Percentiles rank a stretch among this genome's conserved stretches.
Evolutionary conservation across 2,797 vertebrate species (phyloP).

Genomic region (Acanthurus lineatus): DNA sequence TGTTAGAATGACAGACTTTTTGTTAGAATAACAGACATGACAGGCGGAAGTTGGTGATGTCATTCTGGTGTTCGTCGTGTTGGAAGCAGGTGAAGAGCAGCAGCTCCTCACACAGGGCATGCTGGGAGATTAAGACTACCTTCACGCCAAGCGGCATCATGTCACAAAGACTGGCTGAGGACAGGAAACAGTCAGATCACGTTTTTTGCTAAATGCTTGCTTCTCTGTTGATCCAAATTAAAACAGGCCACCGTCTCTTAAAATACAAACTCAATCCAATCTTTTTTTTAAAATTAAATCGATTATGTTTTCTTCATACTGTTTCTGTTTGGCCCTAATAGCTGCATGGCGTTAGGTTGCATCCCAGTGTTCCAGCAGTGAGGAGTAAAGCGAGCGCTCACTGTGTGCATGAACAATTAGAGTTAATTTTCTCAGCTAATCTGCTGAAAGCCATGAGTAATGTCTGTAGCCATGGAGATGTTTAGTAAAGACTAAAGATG

Average conservation of each 20-base stretch:
- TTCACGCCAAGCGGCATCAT: conserved; percentile 3
- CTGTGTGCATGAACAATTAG: conserved; percentile 40
- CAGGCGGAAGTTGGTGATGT: neutral
- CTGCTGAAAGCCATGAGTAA: conserved; percentile 28
- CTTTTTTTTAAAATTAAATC: neutral
- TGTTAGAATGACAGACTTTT: neutral
- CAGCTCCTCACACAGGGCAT: conserved; percentile 22
- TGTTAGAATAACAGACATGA: neutral
- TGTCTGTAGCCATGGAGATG: conserved; percentile 43
- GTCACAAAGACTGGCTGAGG: neutral
- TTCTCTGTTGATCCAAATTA: neutral
- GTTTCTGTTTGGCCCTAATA: neutral
- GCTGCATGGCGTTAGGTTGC: neutral
- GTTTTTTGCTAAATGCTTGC: neutral
- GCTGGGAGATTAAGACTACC: conserved; percentile 40
- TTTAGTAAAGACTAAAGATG: conserved; percentile 7
- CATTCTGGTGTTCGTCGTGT: neutral
- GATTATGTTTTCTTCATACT: neutral
- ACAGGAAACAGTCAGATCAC: neutral
- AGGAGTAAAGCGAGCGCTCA: neutral
- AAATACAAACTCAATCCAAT: neutral
- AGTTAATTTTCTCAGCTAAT: conserved; percentile 50
- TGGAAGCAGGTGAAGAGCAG: conserved; percentile 27
- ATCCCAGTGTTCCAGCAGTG: conserved; percentile 18
- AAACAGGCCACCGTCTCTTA: neutral